Base-by-base conservation (phyloP, 1,140 invertebrate species). In the Rhagoletis pomonella region DNA sequence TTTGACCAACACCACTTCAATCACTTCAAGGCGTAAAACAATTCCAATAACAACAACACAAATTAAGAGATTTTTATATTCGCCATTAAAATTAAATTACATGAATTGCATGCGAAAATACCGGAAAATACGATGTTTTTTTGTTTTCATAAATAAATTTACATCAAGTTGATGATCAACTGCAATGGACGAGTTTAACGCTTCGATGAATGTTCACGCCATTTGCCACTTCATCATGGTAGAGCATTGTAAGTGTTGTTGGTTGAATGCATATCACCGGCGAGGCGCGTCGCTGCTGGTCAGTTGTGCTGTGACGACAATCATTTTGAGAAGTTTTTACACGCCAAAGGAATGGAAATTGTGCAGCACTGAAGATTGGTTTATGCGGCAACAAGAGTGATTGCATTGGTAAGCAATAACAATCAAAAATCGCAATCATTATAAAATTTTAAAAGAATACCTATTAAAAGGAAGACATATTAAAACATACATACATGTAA, bases 61-160 rank as follows among this genome's bases (percentile, higher is more conserved):
- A 55, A 14, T 29, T 44, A 55, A 10, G n/a, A 19, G 73, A 81
- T 81, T 81, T 81, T 81, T 81, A 81, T 81, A 81, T 81, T 55
- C 44, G 47, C 47, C 73, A 81, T 81, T 81, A 81, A 81, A 81
- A 81, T 81, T 50, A 55, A 50, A 81, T 81, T 81, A 81, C 47
- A 81, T 39, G 73, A 81, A 81, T 81, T 58, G 73, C 44, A 58
- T 81, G 42, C 73, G 17, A 55, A 58, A 81, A 47, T n/a, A 9
- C 19, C 4, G 47, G 47, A 17, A 73, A 47, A 44, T 17, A 2
- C 4, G 29, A 29, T 29, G 29, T 29, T 29, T 29, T 29, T 29
- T 29, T 29, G 29, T 29, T 29, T 29, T 29, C 29, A 29, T 29
- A 29, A 29, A 29, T 29, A 29, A 29, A 29, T 29, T 10, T 10